phyloP scores from a whole-genome alignment of 2,888 invertebrate genomes.

The Allolobophora icterica region DNA sequence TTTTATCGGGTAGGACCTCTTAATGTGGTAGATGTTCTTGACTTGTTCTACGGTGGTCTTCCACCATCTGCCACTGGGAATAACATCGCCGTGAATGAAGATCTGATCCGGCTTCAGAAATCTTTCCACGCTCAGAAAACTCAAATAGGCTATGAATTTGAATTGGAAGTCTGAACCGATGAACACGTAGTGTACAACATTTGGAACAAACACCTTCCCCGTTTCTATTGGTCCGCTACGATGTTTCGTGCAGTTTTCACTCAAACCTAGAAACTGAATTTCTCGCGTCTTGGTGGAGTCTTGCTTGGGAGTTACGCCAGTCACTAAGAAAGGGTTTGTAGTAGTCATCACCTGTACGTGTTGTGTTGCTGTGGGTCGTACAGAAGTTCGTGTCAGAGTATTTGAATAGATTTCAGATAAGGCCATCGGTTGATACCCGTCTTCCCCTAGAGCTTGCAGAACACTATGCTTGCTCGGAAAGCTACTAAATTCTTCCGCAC shows the following conservation, averaged over 20 bases:
- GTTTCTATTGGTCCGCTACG: neutral
- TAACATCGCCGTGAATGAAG: constrained; percentile 29
- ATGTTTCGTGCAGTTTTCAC: neutral
- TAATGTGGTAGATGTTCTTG: constrained; percentile 11
- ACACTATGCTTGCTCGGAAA: neutral
- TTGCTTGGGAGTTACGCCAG: neutral
- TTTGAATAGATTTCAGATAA: too few species aligned
- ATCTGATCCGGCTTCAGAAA: constrained; percentile 28
- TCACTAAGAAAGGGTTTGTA: accelerated
- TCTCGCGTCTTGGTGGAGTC: neutral
- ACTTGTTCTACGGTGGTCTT: neutral
- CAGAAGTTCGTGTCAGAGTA: neutral
- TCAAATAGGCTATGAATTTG: constrained; percentile 20
- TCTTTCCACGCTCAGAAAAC: constrained; percentile 21
- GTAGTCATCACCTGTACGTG: neutral
- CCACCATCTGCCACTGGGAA: constrained; percentile 26
- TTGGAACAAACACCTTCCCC: neutral
- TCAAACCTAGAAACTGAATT: neutral
- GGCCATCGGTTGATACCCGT: neutral
- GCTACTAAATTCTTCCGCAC: neutral
- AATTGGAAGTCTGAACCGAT: constrained; percentile 1
- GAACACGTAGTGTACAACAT: constrained; percentile 31
- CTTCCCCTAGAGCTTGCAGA: neutral
- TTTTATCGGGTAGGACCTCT: neutral
- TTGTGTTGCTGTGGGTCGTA: neutral